These are phyloP conservation scores for Centruroides vittatus DNA, from an alignment of 1,140 invertebrate species.

Conservation along the genomic window DNA sequence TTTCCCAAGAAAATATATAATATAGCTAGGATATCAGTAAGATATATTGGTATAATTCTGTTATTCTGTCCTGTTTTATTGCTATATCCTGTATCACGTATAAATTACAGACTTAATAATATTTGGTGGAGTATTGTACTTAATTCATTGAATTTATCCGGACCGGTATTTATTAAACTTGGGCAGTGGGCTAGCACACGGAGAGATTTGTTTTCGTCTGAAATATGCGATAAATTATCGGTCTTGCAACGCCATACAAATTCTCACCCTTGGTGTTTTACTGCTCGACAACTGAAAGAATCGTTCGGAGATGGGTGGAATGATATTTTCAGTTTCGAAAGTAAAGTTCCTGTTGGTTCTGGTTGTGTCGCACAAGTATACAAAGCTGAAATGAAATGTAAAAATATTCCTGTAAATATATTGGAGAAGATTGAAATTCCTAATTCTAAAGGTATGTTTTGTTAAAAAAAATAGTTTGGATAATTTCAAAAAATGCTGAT, in stretches of 20 bases:
- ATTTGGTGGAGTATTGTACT: background rate
- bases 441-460: too few species aligned
- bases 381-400: background rate
- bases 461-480: too few species aligned
- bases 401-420: background rate
- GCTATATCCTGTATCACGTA: background rate
- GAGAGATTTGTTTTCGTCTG: conserved; percentile 32
- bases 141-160: conserved; percentile 29
- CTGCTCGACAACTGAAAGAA: background rate
- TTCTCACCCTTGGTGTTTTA: background rate
- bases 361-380: conserved; percentile 1
- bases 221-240: conserved; percentile 31
- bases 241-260: conserved; percentile 27
- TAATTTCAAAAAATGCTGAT: too few species aligned
- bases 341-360: background rate
- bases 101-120: background rate
- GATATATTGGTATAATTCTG: background rate
- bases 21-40: background rate
- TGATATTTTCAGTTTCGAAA: background rate
- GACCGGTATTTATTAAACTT: conserved; percentile 38
- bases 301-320: background rate
- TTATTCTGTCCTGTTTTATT: background rate
- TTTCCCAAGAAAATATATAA: background rate
- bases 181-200: conserved; percentile 38
- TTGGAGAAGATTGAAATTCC: too few species aligned